These are phyloP conservation scores for Drosophila diplacantha DNA, from an alignment of 2,888 invertebrate species.

Conservation along the genomic window DNA sequence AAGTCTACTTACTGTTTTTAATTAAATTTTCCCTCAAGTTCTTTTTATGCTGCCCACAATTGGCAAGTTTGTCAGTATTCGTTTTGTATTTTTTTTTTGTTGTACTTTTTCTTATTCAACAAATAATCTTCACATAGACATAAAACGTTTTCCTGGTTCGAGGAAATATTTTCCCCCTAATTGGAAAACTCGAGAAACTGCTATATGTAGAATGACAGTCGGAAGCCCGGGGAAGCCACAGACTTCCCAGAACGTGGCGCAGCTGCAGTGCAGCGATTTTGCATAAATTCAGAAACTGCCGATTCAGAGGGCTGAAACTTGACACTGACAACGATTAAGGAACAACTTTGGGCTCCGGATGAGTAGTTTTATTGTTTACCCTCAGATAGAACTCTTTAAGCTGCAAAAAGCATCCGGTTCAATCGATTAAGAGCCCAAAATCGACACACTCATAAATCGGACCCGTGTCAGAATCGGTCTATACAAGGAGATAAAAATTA, in stretches of 20 bases:
- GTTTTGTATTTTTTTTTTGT: no score
- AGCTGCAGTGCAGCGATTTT: slow-evolving; percentile 9
- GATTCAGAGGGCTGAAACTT: slow-evolving; percentile 2
- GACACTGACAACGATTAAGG: slow-evolving; percentile 10
- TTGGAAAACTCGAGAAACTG: not conserved
- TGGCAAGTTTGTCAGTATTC: not conserved
- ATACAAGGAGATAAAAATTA: not conserved
- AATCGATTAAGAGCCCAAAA: slow-evolving; percentile 1
- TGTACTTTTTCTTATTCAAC: no score
- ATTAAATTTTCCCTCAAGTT: slow-evolving; percentile 2
- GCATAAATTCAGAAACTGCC: slow-evolving; percentile 10
- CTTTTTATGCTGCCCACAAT: not conserved
- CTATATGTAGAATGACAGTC: slow-evolving; percentile 4
- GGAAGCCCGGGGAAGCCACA: slow-evolving; percentile 4
- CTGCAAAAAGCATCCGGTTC: not conserved
- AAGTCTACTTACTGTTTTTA: not conserved
- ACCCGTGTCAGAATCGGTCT: slow-evolving; percentile 1
- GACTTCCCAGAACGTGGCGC: slow-evolving; percentile 4
- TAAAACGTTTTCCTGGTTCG: not conserved
- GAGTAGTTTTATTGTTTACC: not conserved
- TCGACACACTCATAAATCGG: slow-evolving; percentile 3
- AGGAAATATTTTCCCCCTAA: slow-evolving; percentile 5
- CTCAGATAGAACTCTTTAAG: not conserved
- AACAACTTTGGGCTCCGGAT: slow-evolving; percentile 1
- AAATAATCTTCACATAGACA: not conserved